These are phyloP conservation scores for Grapholita molesta DNA, from an alignment of 1,140 invertebrate species.

Conservation along the genomic window DNA sequence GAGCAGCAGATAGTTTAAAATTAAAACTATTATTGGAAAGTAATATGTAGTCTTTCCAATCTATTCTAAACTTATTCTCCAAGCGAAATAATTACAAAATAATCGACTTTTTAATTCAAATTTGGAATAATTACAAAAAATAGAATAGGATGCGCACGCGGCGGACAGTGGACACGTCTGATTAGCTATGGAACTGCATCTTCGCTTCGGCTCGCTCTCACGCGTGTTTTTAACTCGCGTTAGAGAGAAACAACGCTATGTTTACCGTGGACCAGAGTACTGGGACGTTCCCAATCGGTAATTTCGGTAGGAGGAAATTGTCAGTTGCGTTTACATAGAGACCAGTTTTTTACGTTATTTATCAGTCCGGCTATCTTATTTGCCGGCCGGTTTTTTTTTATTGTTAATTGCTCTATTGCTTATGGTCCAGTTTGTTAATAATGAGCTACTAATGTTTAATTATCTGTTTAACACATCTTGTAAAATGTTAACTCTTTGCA, in stretches of 20 bases:
- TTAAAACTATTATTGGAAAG: conserved; percentile 18
- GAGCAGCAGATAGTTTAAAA: conserved; percentile 33
- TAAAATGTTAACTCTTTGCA: not conserved
- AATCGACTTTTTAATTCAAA: not conserved
- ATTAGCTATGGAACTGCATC: conserved; percentile 67
- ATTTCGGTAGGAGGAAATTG: conserved; percentile 67
- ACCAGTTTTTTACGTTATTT: conserved; percentile 61
- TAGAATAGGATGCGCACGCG: conserved; percentile 52
- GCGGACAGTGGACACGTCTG: conserved; percentile 68
- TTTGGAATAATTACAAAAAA: conserved; percentile 30
- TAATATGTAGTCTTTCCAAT: not conserved
- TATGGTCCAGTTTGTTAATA: not conserved
- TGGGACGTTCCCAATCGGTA: conserved; percentile 63
- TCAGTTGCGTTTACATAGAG: conserved; percentile 52
- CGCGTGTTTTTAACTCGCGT: conserved; percentile 7
- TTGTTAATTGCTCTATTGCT: conserved; percentile 5
- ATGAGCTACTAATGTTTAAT: not conserved
- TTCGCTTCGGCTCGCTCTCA: conserved; percentile 50
- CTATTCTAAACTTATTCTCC: not conserved
- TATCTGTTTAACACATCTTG: not conserved
- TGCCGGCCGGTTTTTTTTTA: not conserved
- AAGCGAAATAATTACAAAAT: not conserved
- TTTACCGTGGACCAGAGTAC: conserved; percentile 64
- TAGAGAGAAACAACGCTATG: conserved; percentile 48
- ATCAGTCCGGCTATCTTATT: conserved; percentile 26